phyloP scores from a whole-genome alignment of 2,888 invertebrate species.

The Philhelius pedissequus region DNA sequence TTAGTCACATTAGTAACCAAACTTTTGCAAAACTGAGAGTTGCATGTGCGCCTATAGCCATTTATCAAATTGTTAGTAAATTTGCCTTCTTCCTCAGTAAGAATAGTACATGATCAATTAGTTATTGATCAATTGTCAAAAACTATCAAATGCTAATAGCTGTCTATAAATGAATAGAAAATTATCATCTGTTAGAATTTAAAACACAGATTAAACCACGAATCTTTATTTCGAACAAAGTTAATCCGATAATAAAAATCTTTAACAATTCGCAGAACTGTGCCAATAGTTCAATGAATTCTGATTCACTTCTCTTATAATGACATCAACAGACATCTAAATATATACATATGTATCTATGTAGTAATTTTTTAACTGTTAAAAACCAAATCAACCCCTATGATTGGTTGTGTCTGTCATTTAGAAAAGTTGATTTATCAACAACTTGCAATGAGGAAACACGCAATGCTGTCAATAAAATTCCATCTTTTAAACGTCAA shows the following conservation, averaged over 20 bases:
- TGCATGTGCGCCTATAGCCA: too few species aligned
- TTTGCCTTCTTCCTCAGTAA: too few species aligned
- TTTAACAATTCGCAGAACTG: background rate
- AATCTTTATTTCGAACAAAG: background rate
- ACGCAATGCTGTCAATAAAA: conserved; percentile 64
- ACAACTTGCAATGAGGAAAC: conserved; percentile 24
- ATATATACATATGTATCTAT: too few species aligned
- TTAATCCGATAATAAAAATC: background rate
- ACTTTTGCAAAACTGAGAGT: too few species aligned
- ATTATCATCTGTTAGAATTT: too few species aligned
- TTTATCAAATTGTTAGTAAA: too few species aligned
- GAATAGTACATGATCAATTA: too few species aligned
- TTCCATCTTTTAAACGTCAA: conserved; percentile 46
- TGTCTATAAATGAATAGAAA: too few species aligned
- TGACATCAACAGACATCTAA: conserved; percentile 11
- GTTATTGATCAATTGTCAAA: too few species aligned
- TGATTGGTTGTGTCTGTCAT: conserved; percentile 30
- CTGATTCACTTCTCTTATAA: conserved; percentile 12
- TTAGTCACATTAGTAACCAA: too few species aligned
- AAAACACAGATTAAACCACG: too few species aligned
- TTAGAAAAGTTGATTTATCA: conserved; percentile 31
- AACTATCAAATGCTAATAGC: too few species aligned
- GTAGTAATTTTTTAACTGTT: background rate
- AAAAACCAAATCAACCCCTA: conserved; percentile 24
- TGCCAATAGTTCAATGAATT: conserved; percentile 21